Evolutionary conservation across 2,797 vertebrate species (phyloP).

Genomic region (Sebastes vulpes): DNA sequence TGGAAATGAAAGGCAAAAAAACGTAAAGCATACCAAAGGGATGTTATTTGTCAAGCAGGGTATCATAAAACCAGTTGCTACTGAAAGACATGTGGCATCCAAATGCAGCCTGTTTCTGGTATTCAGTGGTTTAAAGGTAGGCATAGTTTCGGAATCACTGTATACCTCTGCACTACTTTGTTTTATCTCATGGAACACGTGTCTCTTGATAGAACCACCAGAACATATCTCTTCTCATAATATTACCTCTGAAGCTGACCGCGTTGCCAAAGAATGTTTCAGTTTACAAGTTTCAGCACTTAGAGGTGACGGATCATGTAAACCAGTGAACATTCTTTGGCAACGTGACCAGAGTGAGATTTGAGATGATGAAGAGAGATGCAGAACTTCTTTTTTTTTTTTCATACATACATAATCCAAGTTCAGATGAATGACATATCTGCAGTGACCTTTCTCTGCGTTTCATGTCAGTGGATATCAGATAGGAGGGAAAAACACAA

Average conservation of each 20-base stretch:
- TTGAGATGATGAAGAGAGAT: conserved; percentile 25
- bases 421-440: conserved; percentile 15
- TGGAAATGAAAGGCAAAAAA: conserved; percentile 11
- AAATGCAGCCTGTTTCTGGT: neutral
- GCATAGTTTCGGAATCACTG: neutral
- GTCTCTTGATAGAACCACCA: neutral
- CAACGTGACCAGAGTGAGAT: conserved; percentile 14
- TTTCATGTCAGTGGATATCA: neutral
- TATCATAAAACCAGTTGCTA: conserved; percentile 14
- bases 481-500: neutral
- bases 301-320: conserved; percentile 44
- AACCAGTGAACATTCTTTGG: conserved; percentile 45
- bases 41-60: conserved; percentile 28
- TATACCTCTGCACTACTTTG: conserved; percentile 1
- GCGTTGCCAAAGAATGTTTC: conserved; percentile 51
- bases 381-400: neutral
- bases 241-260: conserved; percentile 16
- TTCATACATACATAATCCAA: neutral
- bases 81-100: neutral
- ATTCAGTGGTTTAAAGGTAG: neutral
- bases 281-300: conserved; percentile 60
- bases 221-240: conserved; percentile 26
- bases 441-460: neutral
- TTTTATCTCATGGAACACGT: neutral
- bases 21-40: conserved; percentile 17